phyloP scores from a whole-genome alignment of 2,888 invertebrate species.

The Tetramorium bicarinatum region DNA sequence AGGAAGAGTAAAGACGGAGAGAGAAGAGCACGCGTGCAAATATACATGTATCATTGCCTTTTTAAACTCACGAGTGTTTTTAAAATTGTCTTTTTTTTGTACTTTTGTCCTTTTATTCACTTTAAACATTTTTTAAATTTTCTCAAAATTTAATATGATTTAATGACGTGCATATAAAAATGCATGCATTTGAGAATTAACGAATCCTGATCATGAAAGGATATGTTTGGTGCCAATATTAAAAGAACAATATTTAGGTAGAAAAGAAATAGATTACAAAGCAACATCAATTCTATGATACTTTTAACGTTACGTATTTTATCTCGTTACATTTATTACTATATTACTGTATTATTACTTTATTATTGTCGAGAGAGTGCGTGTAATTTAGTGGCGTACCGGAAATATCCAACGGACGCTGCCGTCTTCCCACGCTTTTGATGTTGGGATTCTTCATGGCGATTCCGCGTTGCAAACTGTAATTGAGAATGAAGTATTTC shows the following conservation, averaged over 20 bases:
- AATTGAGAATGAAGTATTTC: constrained; percentile 41
- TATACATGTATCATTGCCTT: background rate
- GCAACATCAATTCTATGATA: background rate
- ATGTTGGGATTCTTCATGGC: background rate
- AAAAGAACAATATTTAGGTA: background rate
- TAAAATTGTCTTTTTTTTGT: background rate
- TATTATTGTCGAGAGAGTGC: background rate
- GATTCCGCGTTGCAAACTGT: background rate
- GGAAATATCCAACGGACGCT: constrained; percentile 1
- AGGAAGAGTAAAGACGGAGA: background rate
- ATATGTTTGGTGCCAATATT: background rate
- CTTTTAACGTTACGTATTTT: background rate
- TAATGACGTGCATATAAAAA: background rate
- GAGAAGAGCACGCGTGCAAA: background rate
- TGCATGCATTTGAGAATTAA: background rate
- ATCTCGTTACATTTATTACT: constrained; percentile 15
- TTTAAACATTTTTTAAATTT: background rate
- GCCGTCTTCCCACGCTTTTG: background rate
- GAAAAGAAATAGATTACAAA: background rate
- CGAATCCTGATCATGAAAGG: background rate
- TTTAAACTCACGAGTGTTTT: background rate
- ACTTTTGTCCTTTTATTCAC: background rate
- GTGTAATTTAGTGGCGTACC: constrained; percentile 18
- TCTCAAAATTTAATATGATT: background rate
- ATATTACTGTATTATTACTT: background rate